phyloP scores from a whole-genome alignment of 2,888 invertebrate genomes.

The Agriopis leucophaearia region DNA sequence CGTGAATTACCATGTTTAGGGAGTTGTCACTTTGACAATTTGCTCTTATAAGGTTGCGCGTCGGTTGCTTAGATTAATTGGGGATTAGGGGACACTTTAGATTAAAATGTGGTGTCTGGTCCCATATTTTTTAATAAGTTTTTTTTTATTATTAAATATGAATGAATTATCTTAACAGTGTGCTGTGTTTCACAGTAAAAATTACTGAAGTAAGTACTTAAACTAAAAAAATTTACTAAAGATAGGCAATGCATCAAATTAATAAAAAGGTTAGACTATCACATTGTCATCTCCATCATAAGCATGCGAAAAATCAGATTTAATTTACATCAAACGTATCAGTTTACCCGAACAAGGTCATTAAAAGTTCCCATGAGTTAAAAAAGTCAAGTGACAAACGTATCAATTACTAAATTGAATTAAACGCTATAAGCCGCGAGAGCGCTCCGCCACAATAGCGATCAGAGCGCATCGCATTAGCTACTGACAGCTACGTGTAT shows the following conservation, averaged over 20 bases:
- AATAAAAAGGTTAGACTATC: no score
- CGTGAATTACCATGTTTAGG: constrained; percentile 85
- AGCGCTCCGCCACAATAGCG: constrained; percentile 80
- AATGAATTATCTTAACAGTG: no score
- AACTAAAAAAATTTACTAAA: no score
- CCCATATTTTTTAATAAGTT: background rate
- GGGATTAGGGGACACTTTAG: constrained; percentile 44
- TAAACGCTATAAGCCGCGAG: constrained; percentile 82
- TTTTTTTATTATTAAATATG: background rate
- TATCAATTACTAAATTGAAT: constrained; percentile 86
- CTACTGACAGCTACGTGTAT: constrained; percentile 84
- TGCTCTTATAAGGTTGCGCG: constrained; percentile 72
- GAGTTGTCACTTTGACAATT: constrained; percentile 82
- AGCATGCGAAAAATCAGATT: background rate
- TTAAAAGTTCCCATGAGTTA: constrained; percentile 51
- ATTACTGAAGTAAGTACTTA: no score
- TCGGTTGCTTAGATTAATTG: constrained; percentile 58
- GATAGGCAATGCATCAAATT: no score
- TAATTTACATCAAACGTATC: constrained; percentile 29
- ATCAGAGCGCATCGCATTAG: constrained; percentile 84
- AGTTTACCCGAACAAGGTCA: constrained; percentile 31
- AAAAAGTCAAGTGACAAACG: constrained; percentile 75
- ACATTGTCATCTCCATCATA: background rate
- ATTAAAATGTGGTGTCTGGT: constrained; percentile 3
- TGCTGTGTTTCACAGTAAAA: no score